These are phyloP conservation scores for Matsumyia berberina DNA, from an alignment of 2,888 invertebrate species.

Conservation along the genomic window DNA sequence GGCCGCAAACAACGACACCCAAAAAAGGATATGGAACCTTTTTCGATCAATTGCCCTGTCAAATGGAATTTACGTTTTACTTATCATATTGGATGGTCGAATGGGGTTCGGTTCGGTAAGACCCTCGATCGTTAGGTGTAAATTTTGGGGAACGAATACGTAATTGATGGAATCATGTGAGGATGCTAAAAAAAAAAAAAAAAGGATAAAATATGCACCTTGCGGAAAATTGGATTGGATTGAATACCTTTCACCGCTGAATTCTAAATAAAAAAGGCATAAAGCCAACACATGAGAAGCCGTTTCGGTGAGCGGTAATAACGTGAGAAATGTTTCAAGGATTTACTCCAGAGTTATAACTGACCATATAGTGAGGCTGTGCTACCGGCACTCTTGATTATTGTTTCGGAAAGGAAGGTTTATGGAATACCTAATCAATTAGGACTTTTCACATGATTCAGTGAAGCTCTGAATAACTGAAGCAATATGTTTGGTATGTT, in stretches of 20 bases:
- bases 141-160: constrained; percentile 72
- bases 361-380: constrained; percentile 10
- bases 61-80: constrained; percentile 75
- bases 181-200: constrained; percentile 43
- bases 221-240: constrained; percentile 75
- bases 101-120: constrained; percentile 30
- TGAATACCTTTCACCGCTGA: constrained; percentile 74
- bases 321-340: constrained; percentile 33
- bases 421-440: constrained; percentile 22
- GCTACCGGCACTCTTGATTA: constrained; percentile 4
- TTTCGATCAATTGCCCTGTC: constrained; percentile 76
- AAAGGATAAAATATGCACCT: constrained; percentile 74
- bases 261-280: constrained; percentile 64
- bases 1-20: constrained; percentile 57
- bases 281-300: constrained; percentile 39
- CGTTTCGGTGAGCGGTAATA: constrained; percentile 32
- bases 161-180: constrained; percentile 76
- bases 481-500: too few relatives aligned
- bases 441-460: background rate
- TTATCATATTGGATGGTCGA: constrained; percentile 71
- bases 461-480: too few relatives aligned
- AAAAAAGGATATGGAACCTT: constrained; percentile 70
- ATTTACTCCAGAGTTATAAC: constrained; percentile 21
- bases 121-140: constrained; percentile 69
- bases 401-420: background rate